Percentiles rank a stretch among this genome's conserved stretches.
Conservation (phyloP, 2,113 vertebrate genomes). For the Hydrochoerus hydrochaeris region DNA sequence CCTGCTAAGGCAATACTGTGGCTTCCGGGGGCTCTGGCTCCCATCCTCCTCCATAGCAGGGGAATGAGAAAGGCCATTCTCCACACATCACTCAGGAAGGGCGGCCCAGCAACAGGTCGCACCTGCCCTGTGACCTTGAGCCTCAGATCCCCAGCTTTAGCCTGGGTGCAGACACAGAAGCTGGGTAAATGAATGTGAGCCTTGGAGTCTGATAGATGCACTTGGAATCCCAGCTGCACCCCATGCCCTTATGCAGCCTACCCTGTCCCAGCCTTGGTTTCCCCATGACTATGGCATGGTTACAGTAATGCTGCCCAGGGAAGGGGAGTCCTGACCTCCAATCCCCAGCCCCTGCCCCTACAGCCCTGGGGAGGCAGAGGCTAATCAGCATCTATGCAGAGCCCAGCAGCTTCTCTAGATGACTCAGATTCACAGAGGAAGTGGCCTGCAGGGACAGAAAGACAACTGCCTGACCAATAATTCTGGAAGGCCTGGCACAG, state of each 20-base stretch:
- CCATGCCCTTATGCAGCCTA: background rate
- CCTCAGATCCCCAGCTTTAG: background rate
- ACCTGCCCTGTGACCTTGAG: background rate
- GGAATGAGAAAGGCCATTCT: background rate
- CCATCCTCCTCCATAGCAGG: background rate
- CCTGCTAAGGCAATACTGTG: background rate
- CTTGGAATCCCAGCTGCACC: background rate
- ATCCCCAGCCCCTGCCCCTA: no score
- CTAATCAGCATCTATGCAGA: background rate
- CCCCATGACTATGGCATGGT: background rate
- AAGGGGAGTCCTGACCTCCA: background rate
- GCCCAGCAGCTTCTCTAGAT: background rate
- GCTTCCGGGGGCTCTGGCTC: background rate
- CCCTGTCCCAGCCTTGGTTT: background rate
- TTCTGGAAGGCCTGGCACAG: background rate
- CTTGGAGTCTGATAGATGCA: rapidly evolving
- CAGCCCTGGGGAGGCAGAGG: background rate
- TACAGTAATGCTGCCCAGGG: background rate
- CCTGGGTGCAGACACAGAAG: background rate
- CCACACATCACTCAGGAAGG: background rate
- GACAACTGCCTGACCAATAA: background rate
- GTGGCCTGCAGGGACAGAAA: background rate
- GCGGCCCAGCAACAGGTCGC: background rate
- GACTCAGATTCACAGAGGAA: background rate
- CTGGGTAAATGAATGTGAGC: background rate